These are phyloP conservation scores for Orius laevigatus DNA, from an alignment of 1,140 invertebrate species.

Conservation along the genomic window DNA sequence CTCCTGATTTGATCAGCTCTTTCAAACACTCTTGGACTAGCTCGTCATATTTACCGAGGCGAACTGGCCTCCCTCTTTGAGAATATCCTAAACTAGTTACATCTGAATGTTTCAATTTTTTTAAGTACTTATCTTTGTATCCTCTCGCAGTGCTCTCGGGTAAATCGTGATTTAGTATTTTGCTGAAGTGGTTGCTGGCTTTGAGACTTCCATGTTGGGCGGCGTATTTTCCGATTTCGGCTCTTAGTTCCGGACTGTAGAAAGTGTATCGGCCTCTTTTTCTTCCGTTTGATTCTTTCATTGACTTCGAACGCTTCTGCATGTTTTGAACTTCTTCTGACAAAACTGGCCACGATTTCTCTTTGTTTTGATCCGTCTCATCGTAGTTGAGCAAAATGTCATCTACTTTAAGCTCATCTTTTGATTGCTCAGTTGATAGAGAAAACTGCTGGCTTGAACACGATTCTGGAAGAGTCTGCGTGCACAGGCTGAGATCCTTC, in stretches of 20 bases:
- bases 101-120: constrained; percentile 21
- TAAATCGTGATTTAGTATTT: constrained; percentile 23
- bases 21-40: constrained; percentile 27
- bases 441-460: too few relatives aligned
- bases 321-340: background rate
- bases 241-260: constrained; percentile 27
- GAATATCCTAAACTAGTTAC: constrained; percentile 26
- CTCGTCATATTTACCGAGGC: constrained; percentile 28
- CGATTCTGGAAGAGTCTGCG: too few relatives aligned
- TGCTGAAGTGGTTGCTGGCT: constrained; percentile 25
- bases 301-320: constrained; percentile 7
- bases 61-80: constrained; percentile 25
- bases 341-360: background rate
- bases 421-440: background rate
- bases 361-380: too few relatives aligned
- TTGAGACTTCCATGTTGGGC: constrained; percentile 26
- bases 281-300: constrained; percentile 13
- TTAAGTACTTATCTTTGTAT: constrained; percentile 26
- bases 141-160: constrained; percentile 28
- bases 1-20: constrained; percentile 25
- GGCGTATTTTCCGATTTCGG: constrained; percentile 28
- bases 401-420: background rate
- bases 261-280: constrained; percentile 25
- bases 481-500: too few relatives aligned
- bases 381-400: too few relatives aligned